Conservation (phyloP, 2,113 vertebrate genomes). For the Beaufortia kweichowensis region DNA sequence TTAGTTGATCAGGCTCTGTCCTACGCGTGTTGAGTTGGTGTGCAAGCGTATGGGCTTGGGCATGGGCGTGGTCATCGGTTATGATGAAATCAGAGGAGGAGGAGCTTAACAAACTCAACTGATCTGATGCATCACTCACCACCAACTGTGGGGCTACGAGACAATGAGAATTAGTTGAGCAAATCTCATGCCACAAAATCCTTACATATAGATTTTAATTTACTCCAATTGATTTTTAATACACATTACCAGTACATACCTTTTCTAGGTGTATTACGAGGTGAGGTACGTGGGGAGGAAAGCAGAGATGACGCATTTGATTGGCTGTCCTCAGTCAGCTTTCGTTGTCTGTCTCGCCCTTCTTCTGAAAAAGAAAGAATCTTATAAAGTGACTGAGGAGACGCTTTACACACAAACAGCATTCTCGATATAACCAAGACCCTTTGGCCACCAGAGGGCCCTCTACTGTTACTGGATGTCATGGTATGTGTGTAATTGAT, state of each 20-base stretch:
- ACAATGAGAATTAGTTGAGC: neutral
- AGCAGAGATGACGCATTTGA: constrained; percentile 88
- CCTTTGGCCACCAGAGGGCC: neutral
- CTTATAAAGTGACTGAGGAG: constrained; percentile 95
- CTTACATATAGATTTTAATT: neutral
- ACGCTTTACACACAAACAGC: too few relatives aligned
- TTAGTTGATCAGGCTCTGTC: constrained; percentile 89
- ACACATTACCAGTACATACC: constrained; percentile 71
- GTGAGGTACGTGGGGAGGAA: constrained; percentile 91
- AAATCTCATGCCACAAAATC: neutral
- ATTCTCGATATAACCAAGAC: constrained; percentile 7
- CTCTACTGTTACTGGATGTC: neutral
- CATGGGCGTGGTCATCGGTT: constrained; percentile 39
- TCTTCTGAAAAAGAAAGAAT: constrained; percentile 94
- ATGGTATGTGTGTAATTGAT: neutral
- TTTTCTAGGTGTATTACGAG: constrained; percentile 92
- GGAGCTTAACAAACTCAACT: constrained; percentile 48
- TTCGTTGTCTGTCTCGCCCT: constrained; percentile 83
- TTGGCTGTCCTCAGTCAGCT: constrained; percentile 82
- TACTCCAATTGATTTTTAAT: neutral
- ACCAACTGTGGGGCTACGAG: constrained; percentile 21
- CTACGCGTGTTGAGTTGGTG: constrained; percentile 32
- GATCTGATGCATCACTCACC: constrained; percentile 32
- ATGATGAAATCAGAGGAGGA: constrained; percentile 50
- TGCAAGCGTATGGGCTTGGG: constrained; percentile 28